Conservation (phyloP, 2,888 invertebrate genomes). For the Drosophila glabriapex region DNA sequence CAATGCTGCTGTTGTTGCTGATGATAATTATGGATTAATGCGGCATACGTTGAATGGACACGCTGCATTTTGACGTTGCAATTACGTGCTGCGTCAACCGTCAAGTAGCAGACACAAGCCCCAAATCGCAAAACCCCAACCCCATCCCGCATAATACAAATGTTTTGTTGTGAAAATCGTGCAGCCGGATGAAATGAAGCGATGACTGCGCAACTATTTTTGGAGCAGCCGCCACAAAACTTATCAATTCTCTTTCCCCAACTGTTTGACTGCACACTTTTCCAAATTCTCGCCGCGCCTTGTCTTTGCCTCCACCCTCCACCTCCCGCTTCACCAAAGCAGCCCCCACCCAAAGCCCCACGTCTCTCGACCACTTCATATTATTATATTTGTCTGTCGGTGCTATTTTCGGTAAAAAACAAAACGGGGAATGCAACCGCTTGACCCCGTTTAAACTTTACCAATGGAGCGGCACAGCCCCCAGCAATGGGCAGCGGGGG, state of each 20-base stretch:
- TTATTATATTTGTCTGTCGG: slow-evolving; percentile 73
- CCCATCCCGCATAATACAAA: slow-evolving; percentile 3
- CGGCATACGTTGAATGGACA: slow-evolving; percentile 54
- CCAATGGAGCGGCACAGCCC: slow-evolving; percentile 27
- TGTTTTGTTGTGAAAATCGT: slow-evolving; percentile 17
- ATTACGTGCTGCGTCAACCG: slow-evolving; percentile 10
- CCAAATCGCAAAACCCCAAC: not conserved
- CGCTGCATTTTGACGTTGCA: slow-evolving; percentile 30
- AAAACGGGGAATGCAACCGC: slow-evolving; percentile 69
- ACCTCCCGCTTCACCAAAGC: not conserved
- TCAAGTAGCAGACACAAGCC: not conserved
- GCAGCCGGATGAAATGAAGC: slow-evolving; percentile 58
- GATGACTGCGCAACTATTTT: slow-evolving; percentile 66
- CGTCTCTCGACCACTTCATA: slow-evolving; percentile 27
- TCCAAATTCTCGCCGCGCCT: slow-evolving; percentile 2
- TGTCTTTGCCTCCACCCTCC: not conserved
- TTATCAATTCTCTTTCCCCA: slow-evolving; percentile 53
- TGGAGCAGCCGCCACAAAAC: slow-evolving; percentile 59
- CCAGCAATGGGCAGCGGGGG: too few relatives aligned
- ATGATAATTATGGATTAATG: slow-evolving; percentile 62
- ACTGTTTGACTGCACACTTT: slow-evolving; percentile 34
- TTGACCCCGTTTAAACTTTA: slow-evolving; percentile 79
- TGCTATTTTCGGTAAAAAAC: slow-evolving; percentile 67
- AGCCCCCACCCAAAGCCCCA: not conserved
- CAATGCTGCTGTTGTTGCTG: slow-evolving; percentile 18